phyloP scores from a whole-genome alignment of 2,113 vertebrate genomes.

The Gopherus flavomarginatus region DNA sequence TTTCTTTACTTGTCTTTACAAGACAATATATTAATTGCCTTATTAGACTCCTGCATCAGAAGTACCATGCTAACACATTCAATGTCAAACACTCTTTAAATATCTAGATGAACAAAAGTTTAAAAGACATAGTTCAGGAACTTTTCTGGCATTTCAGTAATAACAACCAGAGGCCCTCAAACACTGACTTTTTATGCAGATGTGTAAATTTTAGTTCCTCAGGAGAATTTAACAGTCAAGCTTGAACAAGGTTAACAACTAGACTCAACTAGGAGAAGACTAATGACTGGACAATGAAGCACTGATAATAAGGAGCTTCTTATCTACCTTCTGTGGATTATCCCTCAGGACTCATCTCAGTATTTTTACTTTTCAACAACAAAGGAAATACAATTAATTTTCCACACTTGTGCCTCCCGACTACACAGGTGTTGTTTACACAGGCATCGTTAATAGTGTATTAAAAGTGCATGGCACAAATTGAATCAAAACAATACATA shows the following conservation, averaged over 20 bases:
- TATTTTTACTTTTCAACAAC: constrained; percentile 4
- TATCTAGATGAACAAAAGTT: background rate
- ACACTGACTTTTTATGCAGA: background rate
- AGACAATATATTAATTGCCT: background rate
- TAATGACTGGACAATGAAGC: background rate
- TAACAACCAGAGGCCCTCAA: background rate
- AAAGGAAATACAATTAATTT: background rate
- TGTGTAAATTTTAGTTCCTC: background rate
- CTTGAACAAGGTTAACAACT: background rate
- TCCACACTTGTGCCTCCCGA: background rate
- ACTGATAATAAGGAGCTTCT: background rate
- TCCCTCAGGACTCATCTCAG: background rate
- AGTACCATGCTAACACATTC: background rate
- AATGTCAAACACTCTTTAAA: rapidly evolving
- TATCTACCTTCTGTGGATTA: background rate
- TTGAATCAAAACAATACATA: constrained; percentile 21
- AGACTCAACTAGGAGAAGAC: background rate
- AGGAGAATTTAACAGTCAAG: background rate
- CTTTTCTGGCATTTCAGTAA: background rate
- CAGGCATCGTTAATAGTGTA: constrained; percentile 55
- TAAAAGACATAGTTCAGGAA: background rate
- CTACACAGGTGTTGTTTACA: constrained; percentile 20
- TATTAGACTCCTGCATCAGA: background rate
- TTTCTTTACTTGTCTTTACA: background rate
- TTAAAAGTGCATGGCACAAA: background rate